Conservation (phyloP, 2,797 vertebrate genomes). For the Linurgus olivaceus region DNA sequence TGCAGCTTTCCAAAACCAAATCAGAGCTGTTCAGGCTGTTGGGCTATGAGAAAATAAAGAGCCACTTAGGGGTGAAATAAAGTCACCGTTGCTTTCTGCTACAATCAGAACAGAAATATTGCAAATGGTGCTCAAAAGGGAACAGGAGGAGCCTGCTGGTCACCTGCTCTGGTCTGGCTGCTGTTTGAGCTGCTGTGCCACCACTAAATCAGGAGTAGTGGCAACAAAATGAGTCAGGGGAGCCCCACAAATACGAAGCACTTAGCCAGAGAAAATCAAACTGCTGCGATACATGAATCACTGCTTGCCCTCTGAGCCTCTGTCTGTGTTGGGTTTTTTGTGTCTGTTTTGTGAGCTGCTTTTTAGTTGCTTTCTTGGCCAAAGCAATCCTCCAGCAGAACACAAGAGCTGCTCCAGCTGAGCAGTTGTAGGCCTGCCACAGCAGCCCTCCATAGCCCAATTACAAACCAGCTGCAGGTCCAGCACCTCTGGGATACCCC, state of each 20-base stretch:
- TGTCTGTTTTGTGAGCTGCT: background rate
- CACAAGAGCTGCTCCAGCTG: background rate
- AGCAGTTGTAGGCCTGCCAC: background rate
- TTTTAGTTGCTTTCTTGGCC: background rate
- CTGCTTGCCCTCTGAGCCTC: background rate
- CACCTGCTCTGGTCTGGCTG: background rate
- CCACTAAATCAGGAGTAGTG: background rate
- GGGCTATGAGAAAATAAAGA: background rate
- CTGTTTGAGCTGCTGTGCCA: background rate
- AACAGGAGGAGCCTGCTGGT: background rate
- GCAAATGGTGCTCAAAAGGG: background rate
- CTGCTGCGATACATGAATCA: fast-evolving
- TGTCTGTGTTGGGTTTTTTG: background rate
- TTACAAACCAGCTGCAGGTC: background rate
- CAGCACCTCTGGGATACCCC: background rate
- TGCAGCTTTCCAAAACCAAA: background rate
- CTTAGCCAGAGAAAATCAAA: background rate
- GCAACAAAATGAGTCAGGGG: background rate
- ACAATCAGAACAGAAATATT: background rate
- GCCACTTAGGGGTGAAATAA: background rate
- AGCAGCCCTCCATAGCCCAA: background rate
- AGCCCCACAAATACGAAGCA: background rate
- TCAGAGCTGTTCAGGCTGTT: background rate
- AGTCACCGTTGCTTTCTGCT: background rate
- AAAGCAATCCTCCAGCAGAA: background rate